Evolutionary conservation across 1,140 invertebrate genomes (phyloP), one percentile per base, ranked within the genome.

Genomic region (Lordiphosa mommai): DNA sequence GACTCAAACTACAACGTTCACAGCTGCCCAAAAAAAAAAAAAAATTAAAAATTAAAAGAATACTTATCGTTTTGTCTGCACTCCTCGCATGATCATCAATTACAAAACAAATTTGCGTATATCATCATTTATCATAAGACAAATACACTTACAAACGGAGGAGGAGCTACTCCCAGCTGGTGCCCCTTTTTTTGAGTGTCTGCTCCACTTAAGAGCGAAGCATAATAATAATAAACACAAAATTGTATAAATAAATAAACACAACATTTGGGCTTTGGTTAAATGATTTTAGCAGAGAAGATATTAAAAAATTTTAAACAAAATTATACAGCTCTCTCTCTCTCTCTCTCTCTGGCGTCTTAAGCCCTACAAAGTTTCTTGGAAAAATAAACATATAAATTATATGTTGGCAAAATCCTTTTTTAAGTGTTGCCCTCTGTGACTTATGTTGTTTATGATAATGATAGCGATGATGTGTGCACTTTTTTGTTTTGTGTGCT

Each of bases 41-140:
- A 46, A 32, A 36, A 27, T 29, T 34, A 6, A 34, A n/a, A 27
- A 30, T 10, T 33, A 36, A 33, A 7, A 43, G 23, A 13, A 27
- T 13, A 23, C 20, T 43, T 17, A 27, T 27, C 13, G 20, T 29
- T 27, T 43, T 27, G 10, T 12, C 27, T 13, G 14, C 16, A 38
- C 36, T 38, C 16, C 20, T 27, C 10, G 27, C 40, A 6, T 43
- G 12, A 12, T 40, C 59, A 67, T 51, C 52, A 67, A 67, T 59
- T 47, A 38, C 29, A 30, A 17, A 67, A 67, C 59, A 63, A 63
- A 67, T 67, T 67, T 67, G 59, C 64, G 64, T 63, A 36, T 43
- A 63, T 56, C 51, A 63, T 67, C 64, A 67, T 67, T 67, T 67
- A 67, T 67, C 64, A 63, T 60, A 52, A 27, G 23, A 27, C 23